Evolutionary conservation across 2,797 vertebrate species (phyloP).

Genomic region (Aphelocoma californica): DNA sequence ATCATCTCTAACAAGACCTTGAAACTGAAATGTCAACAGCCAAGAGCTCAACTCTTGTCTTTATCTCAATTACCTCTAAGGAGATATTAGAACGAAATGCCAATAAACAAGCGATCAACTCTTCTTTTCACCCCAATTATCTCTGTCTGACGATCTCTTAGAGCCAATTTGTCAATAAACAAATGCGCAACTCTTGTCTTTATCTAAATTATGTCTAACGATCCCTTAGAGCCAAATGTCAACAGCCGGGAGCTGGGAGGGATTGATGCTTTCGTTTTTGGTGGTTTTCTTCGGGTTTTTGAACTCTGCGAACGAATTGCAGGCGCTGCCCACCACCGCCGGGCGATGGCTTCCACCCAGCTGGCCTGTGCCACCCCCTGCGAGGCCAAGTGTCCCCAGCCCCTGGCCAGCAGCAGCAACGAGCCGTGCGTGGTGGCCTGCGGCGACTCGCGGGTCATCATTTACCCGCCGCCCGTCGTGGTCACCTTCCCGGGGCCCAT

Average conservation of each 20-base stretch:
- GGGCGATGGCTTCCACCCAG: constrained; percentile 3
- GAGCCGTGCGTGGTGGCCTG: constrained; percentile 48
- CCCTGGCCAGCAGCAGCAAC: constrained; percentile 36
- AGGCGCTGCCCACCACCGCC: neutral
- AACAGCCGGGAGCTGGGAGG: neutral
- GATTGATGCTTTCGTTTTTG: fast-evolving
- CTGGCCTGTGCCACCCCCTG: constrained; percentile 26
- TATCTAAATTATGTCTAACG: too few relatives aligned
- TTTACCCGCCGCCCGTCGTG: neutral
- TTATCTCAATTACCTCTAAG: neutral
- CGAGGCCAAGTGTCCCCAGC: constrained; percentile 20
- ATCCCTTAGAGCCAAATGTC: too few relatives aligned
- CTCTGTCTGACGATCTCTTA: too few relatives aligned
- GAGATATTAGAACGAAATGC: neutral
- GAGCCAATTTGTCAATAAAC: too few relatives aligned
- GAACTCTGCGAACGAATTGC: fast-evolving
- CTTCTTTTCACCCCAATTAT: too few relatives aligned
- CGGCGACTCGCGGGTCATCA: constrained; percentile 37
- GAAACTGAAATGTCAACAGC: neutral
- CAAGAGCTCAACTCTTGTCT: too few relatives aligned
- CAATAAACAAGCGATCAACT: neutral
- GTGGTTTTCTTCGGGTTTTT: too few relatives aligned
- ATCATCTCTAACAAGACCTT: neutral
- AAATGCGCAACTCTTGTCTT: too few relatives aligned
- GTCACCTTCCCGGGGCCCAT: constrained; percentile 63